A percentile compares a stretch with the other conserved stretches of the same genome.
Evolutionary conservation across 2,113 vertebrate genomes (phyloP).

Genomic region (Sinosuthora webbiana): DNA sequence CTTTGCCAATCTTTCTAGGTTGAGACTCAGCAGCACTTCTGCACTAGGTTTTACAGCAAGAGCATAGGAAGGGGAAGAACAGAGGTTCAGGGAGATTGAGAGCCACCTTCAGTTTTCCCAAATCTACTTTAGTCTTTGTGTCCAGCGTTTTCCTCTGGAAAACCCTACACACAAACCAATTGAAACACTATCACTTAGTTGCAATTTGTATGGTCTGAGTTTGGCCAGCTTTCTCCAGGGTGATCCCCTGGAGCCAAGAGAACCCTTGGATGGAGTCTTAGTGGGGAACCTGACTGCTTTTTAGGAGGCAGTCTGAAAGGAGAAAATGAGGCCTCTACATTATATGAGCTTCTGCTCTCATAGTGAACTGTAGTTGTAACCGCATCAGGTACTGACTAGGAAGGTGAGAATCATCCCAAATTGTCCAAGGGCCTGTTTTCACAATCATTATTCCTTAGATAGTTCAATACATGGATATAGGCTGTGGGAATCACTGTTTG

Average conservation of each 20-base stretch:
- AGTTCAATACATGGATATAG: neutral
- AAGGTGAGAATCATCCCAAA: neutral
- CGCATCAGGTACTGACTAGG: neutral
- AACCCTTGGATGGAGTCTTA: neutral
- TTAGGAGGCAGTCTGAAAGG: neutral
- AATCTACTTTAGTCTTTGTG: neutral
- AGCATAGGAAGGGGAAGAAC: neutral
- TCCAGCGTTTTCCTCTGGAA: neutral
- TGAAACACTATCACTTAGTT: neutral
- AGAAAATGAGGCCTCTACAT: neutral
- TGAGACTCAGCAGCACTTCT: neutral
- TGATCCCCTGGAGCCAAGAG: neutral
- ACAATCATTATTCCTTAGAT: neutral
- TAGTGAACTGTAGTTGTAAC: neutral
- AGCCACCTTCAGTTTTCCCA: neutral
- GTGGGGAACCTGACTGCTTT: neutral
- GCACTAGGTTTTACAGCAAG: neutral
- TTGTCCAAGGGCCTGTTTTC: neutral
- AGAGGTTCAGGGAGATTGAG: neutral
- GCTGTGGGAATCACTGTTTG: neutral
- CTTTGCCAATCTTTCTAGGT: fast-evolving
- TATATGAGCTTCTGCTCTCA: neutral
- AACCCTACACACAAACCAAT: neutral
- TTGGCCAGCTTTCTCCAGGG: neutral
- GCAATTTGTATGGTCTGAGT: neutral